These are phyloP conservation scores for Mormyrops attenuatus DNA, from an alignment of 2,797 vertebrate genomes.

Conservation along the genomic window DNA sequence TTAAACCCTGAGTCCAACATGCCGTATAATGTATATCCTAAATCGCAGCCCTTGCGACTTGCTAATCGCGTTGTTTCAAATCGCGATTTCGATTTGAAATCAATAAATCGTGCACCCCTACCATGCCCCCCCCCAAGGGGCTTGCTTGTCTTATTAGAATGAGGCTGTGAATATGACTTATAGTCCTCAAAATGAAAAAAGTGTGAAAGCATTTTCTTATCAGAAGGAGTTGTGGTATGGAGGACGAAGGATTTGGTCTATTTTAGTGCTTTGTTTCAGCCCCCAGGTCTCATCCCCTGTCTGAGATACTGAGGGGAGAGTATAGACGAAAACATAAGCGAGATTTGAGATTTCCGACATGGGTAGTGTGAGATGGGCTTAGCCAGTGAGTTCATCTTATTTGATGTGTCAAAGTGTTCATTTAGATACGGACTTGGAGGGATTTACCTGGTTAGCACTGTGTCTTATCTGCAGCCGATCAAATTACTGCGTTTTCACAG, in stretches of 20 bases:
- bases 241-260: not conserved
- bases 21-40: too few relatives aligned
- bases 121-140: not conserved
- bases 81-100: too few relatives aligned
- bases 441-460: constrained; percentile 76
- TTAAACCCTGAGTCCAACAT: too few relatives aligned
- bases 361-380: constrained; percentile 52
- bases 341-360: constrained; percentile 52
- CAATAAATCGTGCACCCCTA: too few relatives aligned
- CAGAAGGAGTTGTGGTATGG: not conserved
- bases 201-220: not conserved
- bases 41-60: too few relatives aligned
- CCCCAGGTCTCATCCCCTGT: constrained; percentile 68
- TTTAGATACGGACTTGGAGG: constrained; percentile 69
- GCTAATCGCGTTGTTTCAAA: too few relatives aligned
- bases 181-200: not conserved
- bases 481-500: constrained; percentile 76
- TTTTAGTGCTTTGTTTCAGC: not conserved
- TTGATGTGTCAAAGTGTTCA: constrained; percentile 71
- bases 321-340: constrained; percentile 49
- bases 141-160: not conserved
- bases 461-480: constrained; percentile 74
- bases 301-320: constrained; percentile 29
- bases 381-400: constrained; percentile 59
- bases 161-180: not conserved